These are phyloP conservation scores for Perca schrenkii DNA, from an alignment of 2,113 vertebrate genomes.

Conservation along the genomic window DNA sequence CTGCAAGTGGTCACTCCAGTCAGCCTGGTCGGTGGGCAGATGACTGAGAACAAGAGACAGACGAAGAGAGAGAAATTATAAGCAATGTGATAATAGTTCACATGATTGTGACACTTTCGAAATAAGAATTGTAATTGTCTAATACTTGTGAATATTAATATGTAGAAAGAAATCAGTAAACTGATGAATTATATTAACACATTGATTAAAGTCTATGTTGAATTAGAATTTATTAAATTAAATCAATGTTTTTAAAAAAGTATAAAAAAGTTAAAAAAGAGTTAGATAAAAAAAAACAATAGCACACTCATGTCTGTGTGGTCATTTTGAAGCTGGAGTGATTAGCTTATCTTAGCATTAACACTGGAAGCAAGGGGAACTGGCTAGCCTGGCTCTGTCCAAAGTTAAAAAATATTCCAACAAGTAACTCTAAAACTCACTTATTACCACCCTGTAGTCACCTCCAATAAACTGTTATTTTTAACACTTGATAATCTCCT, in stretches of 20 bases:
- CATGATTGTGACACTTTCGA: not conserved
- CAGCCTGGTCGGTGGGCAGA: conserved; percentile 79
- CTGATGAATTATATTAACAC: not conserved
- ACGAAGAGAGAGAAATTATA: not conserved
- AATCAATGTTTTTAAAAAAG: not conserved
- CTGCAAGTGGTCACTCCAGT: conserved; percentile 62
- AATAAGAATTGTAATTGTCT: not conserved
- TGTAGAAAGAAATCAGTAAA: not conserved
- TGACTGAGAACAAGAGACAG: conserved; percentile 58
- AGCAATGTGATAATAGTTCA: not conserved
- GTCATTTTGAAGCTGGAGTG: too few relatives aligned
- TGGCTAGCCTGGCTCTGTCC: not conserved
- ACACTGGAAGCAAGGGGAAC: too few relatives aligned
- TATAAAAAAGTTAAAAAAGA: too few relatives aligned
- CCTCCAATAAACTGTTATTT: not conserved
- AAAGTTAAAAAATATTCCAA: not conserved
- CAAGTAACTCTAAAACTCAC: not conserved
- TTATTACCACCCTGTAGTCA: not conserved
- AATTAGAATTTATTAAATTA: not conserved
- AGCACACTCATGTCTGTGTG: not conserved
- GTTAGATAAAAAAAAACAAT: too few relatives aligned
- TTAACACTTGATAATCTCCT: not conserved
- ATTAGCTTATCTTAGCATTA: too few relatives aligned
- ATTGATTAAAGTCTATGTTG: not conserved
- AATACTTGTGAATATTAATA: not conserved